Base-by-base conservation (phyloP, 2,113 vertebrate species). In the Egretta garzetta region DNA sequence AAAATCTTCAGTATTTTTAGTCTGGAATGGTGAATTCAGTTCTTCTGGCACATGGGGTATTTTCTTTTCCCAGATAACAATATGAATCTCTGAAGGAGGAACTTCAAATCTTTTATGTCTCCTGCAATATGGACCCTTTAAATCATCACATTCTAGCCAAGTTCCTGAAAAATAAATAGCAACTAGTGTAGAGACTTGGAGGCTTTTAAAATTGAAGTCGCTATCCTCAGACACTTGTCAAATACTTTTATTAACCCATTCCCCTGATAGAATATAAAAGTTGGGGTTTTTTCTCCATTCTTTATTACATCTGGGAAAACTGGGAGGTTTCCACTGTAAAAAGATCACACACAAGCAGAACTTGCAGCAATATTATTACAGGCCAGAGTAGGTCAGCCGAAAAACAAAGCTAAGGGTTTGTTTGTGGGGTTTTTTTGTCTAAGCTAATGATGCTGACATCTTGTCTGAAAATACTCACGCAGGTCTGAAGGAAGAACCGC, bases 121-220 rank as follows among this genome's bases (percentile, higher is more conserved):
- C 92, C 87, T 93, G 95, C 98, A 98, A 33, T 96, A 95, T 0
- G 98, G 98, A 43, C 99, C 98, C 91, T 99, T 99, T 90, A 99
- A 95, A 92, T 99, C 99, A 88, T 99, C 99, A 71, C 98, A 99
- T 83, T 99, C 99, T 66, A 99, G 96, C 99, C 99, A 99, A 8
- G 97, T 98, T 63, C 98, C 99, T 99, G 94, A 39, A 96, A 96
- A 85, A 97, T 56, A 96, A 86, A 94, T 5, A 91, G 80, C 26
- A 77, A 90, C 50, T 32, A 92, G 19, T 62, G 86, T 32, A 97
- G 89, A 96, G 47, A 77, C 19, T 95, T 60, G 74, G 53, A 90
- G 49, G 39, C 75, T 72, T 93, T 83, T 62, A 74, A 80, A 94
- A 59, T 1, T 66, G 50, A 91, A 86, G 68, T 81, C 50, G 30